Evolutionary conservation across 2,113 vertebrate genomes (phyloP), one percentile per base, ranked within the genome.

Genomic region (Shinisaurus crocodilurus): DNA sequence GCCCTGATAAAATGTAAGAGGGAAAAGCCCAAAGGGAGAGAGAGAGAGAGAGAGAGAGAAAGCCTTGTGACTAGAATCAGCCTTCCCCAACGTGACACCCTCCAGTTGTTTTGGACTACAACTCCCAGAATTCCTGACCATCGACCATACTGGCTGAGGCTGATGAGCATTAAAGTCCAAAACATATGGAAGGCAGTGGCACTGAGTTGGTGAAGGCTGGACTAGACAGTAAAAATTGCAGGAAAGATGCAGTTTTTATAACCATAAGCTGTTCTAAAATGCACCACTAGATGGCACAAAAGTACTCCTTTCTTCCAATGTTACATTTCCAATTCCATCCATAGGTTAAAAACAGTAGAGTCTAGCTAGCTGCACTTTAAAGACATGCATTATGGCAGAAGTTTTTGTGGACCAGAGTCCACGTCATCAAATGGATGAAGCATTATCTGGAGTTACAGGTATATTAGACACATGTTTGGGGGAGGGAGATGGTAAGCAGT

Each of bases 221-320:
- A 9, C 0, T 0, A 0, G 12, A 0, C 0, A 3, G 16, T 0
- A 65, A 27, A 12, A 63, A 23, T 29, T 40, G 15, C 15, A 34
- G 34, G 20, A 65, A 67, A 85, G 1, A 27, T 67, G 25, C 13
- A 50, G 2, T n/a, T 37, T 29, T 69, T 69, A 1, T 18, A 67
- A 43, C 63, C 29, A 20, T 40, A 37, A 72, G 86, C 34, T 23
- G 23, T 88, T 94, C 94, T 79, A 76, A 2, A 3, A 57, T 80
- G 0, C 3, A 23, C 81, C 96, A 96, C 97, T 95, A 97, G 97
- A 96, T 97, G 97, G 97, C 96, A 95, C 60, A 0, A 96, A 94
- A 97, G 92, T 67, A 95, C 95, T 94, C 93, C 87, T 88, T 77
- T 87, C 72, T 90, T 67, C 60, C 54, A 5, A 10, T 48, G 6